phyloP scores from a whole-genome alignment of 2,888 invertebrate genomes.

The Diplolepis rosae region DNA sequence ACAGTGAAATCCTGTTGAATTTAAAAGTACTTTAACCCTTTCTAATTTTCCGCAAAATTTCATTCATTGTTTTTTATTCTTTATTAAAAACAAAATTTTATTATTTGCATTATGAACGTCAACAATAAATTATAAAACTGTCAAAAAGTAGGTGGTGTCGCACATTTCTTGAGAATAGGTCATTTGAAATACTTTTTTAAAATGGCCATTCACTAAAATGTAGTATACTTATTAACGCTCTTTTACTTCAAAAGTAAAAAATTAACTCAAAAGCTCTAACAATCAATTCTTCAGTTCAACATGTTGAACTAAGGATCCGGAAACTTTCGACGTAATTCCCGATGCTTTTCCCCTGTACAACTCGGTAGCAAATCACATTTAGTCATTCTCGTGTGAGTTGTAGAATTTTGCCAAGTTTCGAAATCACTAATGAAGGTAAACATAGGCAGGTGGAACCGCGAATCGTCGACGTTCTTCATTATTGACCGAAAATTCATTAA shows the following conservation, averaged over 20 bases:
- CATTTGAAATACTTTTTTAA: too few relatives aligned
- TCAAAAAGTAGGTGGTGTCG: too few relatives aligned
- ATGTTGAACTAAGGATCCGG: background rate
- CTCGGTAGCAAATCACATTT: constrained; percentile 36
- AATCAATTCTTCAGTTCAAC: constrained; percentile 18
- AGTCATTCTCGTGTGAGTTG: constrained; percentile 37
- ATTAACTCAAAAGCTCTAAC: constrained; percentile 2
- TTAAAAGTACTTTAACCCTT: too few relatives aligned
- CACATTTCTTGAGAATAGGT: too few relatives aligned
- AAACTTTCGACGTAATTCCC: constrained; percentile 34
- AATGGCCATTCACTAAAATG: too few relatives aligned
- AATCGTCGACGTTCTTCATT: constrained; percentile 32
- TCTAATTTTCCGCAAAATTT: too few relatives aligned
- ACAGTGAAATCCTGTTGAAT: too few relatives aligned
- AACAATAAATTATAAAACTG: too few relatives aligned
- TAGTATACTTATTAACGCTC: too few relatives aligned
- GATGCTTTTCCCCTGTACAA: constrained; percentile 35
- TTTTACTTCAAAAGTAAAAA: background rate
- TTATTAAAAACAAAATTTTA: too few relatives aligned
- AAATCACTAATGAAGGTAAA: constrained; percentile 51
- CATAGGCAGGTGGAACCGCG: constrained; percentile 30
- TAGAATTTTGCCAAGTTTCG: constrained; percentile 41
- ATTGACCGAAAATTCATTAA: constrained; percentile 27
- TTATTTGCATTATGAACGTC: too few relatives aligned
- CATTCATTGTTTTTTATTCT: too few relatives aligned